phyloP scores from a whole-genome alignment of 1,140 invertebrate species.

The Solenopsis fugax region DNA sequence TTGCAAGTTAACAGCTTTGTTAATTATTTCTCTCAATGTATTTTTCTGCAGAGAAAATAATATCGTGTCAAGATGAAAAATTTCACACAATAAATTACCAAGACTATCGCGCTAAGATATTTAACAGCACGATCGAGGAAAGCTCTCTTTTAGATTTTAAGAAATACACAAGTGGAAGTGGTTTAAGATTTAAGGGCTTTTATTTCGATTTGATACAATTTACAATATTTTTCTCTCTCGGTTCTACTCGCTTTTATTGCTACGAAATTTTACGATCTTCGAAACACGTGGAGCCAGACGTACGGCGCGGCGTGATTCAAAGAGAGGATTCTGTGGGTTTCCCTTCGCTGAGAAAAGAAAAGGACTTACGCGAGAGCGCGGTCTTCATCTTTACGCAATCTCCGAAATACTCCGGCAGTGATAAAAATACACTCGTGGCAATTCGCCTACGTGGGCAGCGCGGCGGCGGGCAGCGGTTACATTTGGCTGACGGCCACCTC shows the following conservation, averaged over 20 bases:
- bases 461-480: constrained; percentile 22
- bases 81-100: neutral
- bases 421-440: constrained; percentile 60
- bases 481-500: constrained; percentile 52
- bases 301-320: neutral
- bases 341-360: neutral
- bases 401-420: neutral
- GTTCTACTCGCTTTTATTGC: neutral
- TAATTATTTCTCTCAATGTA: neutral
- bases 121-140: neutral
- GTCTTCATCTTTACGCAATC: constrained; percentile 33
- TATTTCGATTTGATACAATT: neutral
- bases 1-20: too few species aligned
- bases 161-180: neutral
- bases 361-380: neutral
- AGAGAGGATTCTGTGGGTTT: neutral
- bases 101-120: neutral
- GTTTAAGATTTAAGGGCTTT: neutral
- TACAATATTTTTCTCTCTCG: neutral
- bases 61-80: neutral
- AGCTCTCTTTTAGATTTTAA: neutral
- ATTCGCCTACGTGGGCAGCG: constrained; percentile 1
- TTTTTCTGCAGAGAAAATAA: neutral
- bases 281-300: neutral
- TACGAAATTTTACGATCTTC: neutral